Base-by-base conservation (phyloP, 1,140 invertebrate genomes). In the Panulirus ornatus region DNA sequence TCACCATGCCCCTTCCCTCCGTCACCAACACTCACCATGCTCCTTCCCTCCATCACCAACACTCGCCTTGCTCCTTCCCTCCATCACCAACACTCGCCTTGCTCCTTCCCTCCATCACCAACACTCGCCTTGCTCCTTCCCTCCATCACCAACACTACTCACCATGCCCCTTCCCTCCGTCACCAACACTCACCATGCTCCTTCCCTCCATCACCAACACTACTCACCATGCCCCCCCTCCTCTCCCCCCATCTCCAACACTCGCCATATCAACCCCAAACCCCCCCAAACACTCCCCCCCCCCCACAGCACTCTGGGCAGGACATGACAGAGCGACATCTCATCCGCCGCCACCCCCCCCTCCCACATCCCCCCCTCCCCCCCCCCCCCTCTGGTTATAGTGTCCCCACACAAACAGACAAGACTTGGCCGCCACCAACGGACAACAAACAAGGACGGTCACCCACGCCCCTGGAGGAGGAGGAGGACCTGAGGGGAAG, bases 291-390 rank as follows among this genome's bases (percentile, higher is more conserved):
- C 36, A 9, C 30, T 63, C 47, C 19, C 16, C 47, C 36, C 27
- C 14, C 51, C 44, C 42, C 3, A 6, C 54, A 42, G 54, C 82
- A 34, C 30, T 47, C 83, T 71, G 40, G 1, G 16, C 5, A 11
- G 27, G n/a, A 85, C 83, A 71, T 85, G 83, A 85, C 83, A 85
- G 83, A n/a, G 83, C 71, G 83, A 85, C 83, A 85, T 75, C 75
- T 73, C 83, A 85, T 66, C 58, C 58, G n/a, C 1, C 22, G n/a
- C n/a, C n/a, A n/a, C n/a, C n/a, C n/a, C n/a, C n/a, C n/a, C n/a
- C n/a, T n/a, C n/a, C n/a, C n/a, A n/a, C n/a, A n/a, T n/a, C n/a
- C n/a, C n/a, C n/a, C n/a, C n/a, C n/a, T n/a, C n/a, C n/a, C n/a
- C n/a, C n/a, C n/a, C n/a, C n/a, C n/a, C n/a, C n/a, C 34, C 79